phyloP scores from a whole-genome alignment of 2,888 invertebrate species.

The Chorisops tibialis region DNA sequence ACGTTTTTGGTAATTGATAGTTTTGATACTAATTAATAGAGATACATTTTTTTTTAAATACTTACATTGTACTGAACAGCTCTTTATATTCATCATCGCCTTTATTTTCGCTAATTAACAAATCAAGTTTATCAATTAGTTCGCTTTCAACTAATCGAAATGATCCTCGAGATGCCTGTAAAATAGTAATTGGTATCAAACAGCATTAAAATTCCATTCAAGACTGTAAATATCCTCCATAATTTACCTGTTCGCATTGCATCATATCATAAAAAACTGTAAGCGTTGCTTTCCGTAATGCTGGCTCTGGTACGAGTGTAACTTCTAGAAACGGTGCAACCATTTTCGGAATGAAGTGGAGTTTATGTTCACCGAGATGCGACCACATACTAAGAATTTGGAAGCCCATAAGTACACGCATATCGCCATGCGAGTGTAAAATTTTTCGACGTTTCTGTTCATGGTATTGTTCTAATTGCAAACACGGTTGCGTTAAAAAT shows the following conservation, averaged over 20 bases:
- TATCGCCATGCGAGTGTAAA: constrained; percentile 77
- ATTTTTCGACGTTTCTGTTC: constrained; percentile 75
- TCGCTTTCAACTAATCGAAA: constrained; percentile 91
- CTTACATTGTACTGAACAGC: constrained; percentile 95
- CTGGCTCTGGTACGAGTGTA: constrained; percentile 82
- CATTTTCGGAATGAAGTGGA: constrained; percentile 87
- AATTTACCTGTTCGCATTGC: constrained; percentile 72
- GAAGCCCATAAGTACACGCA: constrained; percentile 89
- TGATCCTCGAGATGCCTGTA: constrained; percentile 67
- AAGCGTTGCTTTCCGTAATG: constrained; percentile 81
- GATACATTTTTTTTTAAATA: constrained; percentile 43
- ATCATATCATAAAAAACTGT: constrained; percentile 94
- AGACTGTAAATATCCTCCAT: background rate
- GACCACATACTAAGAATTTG: constrained; percentile 92
- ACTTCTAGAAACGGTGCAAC: constrained; percentile 92
- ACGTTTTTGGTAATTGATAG: too few relatives aligned
- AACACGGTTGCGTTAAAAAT: constrained; percentile 74
- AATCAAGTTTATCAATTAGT: constrained; percentile 89
- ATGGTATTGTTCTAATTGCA: constrained; percentile 79
- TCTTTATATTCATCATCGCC: constrained; percentile 90
- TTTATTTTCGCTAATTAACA: constrained; percentile 87
- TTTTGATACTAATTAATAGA: background rate
- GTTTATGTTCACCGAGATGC: constrained; percentile 80
- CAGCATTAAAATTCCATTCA: background rate
- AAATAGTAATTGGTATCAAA: background rate